These are phyloP conservation scores for Drosophila malerkotliana DNA, from an alignment of 1,140 invertebrate genomes.

Conservation along the genomic window DNA sequence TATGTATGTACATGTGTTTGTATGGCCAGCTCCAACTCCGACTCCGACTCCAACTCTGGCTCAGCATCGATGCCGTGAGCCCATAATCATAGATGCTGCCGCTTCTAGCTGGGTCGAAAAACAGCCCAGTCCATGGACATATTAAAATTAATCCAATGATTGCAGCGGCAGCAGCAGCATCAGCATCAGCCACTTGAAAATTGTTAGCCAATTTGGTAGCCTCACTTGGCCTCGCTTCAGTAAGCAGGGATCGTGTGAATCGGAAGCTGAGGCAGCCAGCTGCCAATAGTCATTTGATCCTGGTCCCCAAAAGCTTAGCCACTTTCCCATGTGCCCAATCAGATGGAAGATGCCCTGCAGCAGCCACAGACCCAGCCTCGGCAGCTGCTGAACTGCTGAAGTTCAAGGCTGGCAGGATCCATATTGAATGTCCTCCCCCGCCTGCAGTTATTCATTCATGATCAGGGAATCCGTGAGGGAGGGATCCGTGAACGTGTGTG, in stretches of 20 bases:
- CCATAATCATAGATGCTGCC: conserved; percentile 78
- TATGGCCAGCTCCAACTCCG: conserved; percentile 11
- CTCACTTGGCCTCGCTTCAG: conserved; percentile 55
- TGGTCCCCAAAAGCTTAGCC: conserved; percentile 63
- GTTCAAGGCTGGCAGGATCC: conserved; percentile 71
- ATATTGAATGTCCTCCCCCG: conserved; percentile 65
- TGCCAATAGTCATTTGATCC: conserved; percentile 76
- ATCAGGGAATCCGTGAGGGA: not conserved
- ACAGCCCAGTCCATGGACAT: conserved; percentile 71
- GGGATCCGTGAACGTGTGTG: conserved; percentile 46
- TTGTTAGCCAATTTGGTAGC: conserved; percentile 72
- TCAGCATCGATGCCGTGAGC: conserved; percentile 72
- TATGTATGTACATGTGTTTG: conserved; percentile 64
- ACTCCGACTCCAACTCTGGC: conserved; percentile 21
- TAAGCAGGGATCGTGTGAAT: conserved; percentile 43
- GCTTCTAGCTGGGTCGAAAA: conserved; percentile 63
- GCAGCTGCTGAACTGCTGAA: conserved; percentile 46
- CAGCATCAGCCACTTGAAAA: conserved; percentile 57
- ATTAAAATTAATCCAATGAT: conserved; percentile 83
- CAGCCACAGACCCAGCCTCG: conserved; percentile 1
- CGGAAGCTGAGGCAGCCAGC: conserved; percentile 48
- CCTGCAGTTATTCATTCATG: conserved; percentile 34
- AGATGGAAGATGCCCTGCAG: conserved; percentile 60
- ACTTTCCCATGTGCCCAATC: conserved; percentile 70
- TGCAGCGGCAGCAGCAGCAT: conserved; percentile 48